Conservation (phyloP, 1,140 invertebrate genomes). For the Metopolophium dirhodum region DNA sequence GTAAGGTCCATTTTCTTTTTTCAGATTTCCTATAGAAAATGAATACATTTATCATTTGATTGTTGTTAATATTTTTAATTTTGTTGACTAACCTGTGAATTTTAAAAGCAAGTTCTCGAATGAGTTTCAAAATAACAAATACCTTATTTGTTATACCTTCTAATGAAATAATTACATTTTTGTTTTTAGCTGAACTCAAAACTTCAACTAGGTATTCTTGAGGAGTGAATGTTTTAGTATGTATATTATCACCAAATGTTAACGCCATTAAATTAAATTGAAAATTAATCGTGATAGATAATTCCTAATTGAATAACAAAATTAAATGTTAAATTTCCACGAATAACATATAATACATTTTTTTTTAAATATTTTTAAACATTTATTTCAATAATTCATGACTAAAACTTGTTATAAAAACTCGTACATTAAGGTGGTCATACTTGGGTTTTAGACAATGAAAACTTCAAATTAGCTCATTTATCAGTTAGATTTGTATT, state of each 20-base stretch:
- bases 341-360: neutral
- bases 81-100: constrained; percentile 64
- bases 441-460: neutral
- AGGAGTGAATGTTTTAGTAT: constrained; percentile 76
- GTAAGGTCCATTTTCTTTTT: constrained; percentile 54
- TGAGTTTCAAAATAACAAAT: constrained; percentile 86
- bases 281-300: neutral
- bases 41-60: neutral
- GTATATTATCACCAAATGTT: constrained; percentile 67
- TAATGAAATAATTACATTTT: constrained; percentile 85
- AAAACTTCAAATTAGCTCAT: neutral
- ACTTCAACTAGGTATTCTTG: constrained; percentile 81
- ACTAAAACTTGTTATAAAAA: neutral
- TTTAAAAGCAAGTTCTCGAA: constrained; percentile 74
- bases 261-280: constrained; percentile 52
- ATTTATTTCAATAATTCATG: neutral
- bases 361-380: neutral
- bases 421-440: neutral
- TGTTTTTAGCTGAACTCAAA: constrained; percentile 76
- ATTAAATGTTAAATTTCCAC: neutral
- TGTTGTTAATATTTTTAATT: neutral
- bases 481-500: too few relatives aligned
- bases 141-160: constrained; percentile 83
- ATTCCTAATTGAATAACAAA: neutral
- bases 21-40: constrained; percentile 1